Conservation (phyloP, 2,888 invertebrate genomes). For the Andrena bucephala region DNA sequence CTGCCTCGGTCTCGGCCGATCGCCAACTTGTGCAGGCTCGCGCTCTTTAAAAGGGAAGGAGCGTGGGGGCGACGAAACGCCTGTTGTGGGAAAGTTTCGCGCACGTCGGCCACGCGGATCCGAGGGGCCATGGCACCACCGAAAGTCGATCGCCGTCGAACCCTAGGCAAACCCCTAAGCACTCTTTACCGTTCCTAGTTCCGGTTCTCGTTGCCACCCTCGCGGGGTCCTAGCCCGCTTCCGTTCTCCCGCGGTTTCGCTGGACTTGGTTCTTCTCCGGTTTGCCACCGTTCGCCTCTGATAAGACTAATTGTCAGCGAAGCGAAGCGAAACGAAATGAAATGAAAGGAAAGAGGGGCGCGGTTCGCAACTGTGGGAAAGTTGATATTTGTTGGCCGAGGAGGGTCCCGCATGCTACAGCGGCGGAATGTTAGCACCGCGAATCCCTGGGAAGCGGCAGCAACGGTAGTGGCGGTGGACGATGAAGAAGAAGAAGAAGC, state of each 20-base stretch:
- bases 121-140: neutral
- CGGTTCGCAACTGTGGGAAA: conserved; percentile 74
- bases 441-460: conserved; percentile 67
- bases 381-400: conserved; percentile 65
- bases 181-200: too few relatives aligned
- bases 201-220: neutral
- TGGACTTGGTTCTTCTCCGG: neutral
- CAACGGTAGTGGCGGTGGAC: conserved; percentile 52
- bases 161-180: neutral
- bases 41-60: conserved; percentile 70
- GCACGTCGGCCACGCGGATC: neutral
- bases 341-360: neutral
- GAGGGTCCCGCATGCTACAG: conserved; percentile 48
- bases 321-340: too few relatives aligned
- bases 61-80: conserved; percentile 65
- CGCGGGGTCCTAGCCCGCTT: neutral
- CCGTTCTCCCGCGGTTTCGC: neutral
- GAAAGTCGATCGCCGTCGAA: conserved; percentile 15
- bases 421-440: conserved; percentile 75
- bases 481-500: conserved; percentile 30
- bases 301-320: conserved; percentile 16
- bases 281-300: conserved; percentile 14
- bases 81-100: conserved; percentile 68
- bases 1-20: conserved; percentile 14
- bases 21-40: conserved; percentile 38